phyloP scores from a whole-genome alignment of 2,113 vertebrate genomes.

The Fregata magnificens region DNA sequence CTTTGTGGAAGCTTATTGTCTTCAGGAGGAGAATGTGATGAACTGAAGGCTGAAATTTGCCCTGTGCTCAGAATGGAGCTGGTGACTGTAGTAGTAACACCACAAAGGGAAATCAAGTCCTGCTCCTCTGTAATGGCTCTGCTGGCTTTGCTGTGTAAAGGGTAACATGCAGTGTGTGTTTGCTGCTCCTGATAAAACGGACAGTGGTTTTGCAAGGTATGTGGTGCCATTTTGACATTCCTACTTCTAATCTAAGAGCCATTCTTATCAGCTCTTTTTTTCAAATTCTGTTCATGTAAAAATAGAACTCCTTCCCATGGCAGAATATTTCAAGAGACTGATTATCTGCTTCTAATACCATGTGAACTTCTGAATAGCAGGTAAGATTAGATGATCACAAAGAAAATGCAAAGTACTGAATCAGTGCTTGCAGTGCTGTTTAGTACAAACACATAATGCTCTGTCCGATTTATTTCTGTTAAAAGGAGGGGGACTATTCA shows the following conservation, averaged over 20 bases:
- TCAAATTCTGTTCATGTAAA: background rate
- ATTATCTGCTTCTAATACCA: background rate
- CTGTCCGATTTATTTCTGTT: background rate
- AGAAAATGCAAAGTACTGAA: background rate
- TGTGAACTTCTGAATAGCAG: conserved; percentile 22
- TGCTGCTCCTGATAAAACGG: background rate
- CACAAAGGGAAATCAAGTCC: background rate
- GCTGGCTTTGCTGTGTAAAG: background rate
- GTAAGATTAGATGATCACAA: conserved; percentile 33
- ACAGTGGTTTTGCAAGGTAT: background rate
- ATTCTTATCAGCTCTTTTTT: background rate
- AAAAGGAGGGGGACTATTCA: background rate
- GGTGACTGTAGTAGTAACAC: background rate
- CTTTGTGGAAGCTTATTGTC: background rate
- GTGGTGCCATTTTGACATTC: background rate
- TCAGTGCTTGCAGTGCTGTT: background rate
- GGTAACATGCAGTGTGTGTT: background rate
- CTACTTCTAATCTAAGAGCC: background rate
- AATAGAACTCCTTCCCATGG: background rate
- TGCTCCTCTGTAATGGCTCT: background rate
- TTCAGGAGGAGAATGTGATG: background rate
- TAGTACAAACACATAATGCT: background rate
- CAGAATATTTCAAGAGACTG: background rate
- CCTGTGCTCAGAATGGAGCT: background rate
- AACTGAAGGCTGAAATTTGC: background rate